Evolutionary conservation across 1,140 invertebrate species (phyloP).

Genomic region (Drosophila neocordata): DNA sequence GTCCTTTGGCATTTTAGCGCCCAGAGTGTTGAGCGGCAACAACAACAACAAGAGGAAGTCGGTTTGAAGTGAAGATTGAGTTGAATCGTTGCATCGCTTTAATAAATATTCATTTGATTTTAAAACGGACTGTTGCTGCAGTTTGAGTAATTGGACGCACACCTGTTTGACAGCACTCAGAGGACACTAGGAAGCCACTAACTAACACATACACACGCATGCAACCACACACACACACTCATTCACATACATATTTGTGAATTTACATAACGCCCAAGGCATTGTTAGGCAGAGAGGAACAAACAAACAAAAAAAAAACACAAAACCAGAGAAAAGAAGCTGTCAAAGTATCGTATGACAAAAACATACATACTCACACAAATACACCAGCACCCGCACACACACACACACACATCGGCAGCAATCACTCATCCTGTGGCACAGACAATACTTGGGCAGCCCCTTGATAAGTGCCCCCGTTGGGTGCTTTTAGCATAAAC

Average conservation of each 20-base stretch:
- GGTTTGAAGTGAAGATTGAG: not conserved
- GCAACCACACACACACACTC: not conserved
- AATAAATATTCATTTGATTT: constrained; percentile 60
- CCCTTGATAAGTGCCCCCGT: constrained; percentile 49
- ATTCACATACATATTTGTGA: constrained; percentile 30
- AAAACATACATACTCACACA: not conserved
- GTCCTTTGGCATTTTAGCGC: constrained; percentile 14
- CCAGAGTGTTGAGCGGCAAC: constrained; percentile 23
- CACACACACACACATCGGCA: constrained; percentile 3
- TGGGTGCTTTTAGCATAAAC: constrained; percentile 61
- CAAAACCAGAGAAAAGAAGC: constrained; percentile 41
- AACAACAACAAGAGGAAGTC: constrained; percentile 36
- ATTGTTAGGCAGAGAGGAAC: constrained; percentile 28
- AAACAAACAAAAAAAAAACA: not conserved
- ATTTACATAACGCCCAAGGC: constrained; percentile 51
- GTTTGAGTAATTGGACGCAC: constrained; percentile 44
- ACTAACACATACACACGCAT: constrained; percentile 22
- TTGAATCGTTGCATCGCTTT: constrained; percentile 32
- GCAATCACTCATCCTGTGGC: constrained; percentile 51
- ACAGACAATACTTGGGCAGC: constrained; percentile 22
- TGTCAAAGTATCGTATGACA: constrained; percentile 56
- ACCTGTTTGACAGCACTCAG: constrained; percentile 51
- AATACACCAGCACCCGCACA: not conserved
- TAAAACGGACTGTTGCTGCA: constrained; percentile 33
- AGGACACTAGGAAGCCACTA: constrained; percentile 51